These are phyloP conservation scores for Bombus pascuorum DNA, from an alignment of 1,140 invertebrate species.

Conservation along the genomic window DNA sequence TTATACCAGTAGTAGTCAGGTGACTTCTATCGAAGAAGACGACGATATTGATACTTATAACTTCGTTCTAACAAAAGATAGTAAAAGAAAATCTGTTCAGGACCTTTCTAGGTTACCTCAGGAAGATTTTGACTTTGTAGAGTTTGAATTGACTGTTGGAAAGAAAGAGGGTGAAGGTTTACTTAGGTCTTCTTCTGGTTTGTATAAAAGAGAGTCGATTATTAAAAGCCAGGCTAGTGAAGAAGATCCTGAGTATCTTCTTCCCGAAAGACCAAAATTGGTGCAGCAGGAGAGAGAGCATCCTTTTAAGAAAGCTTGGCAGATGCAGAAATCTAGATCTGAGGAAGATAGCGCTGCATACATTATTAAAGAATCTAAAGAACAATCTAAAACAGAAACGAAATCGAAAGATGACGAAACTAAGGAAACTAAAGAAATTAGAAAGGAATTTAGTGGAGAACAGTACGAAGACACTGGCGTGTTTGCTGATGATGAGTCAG, in stretches of 20 bases:
- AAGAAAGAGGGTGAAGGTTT: slow-evolving; percentile 58
- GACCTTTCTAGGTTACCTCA: slow-evolving; percentile 74
- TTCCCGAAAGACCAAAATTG: slow-evolving; percentile 79
- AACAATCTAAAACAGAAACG: slow-evolving; percentile 24
- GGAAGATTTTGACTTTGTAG: slow-evolving; percentile 56
- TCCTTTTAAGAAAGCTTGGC: slow-evolving; percentile 81
- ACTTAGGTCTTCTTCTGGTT: slow-evolving; percentile 67
- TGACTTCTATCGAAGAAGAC: slow-evolving; percentile 71
- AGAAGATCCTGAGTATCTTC: slow-evolving; percentile 79
- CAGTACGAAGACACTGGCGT: slow-evolving; percentile 49
- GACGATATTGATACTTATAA: slow-evolving; percentile 66
- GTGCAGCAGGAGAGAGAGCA: slow-evolving; percentile 80
- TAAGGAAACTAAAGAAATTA: neutral
- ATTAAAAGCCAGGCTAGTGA: slow-evolving; percentile 81
- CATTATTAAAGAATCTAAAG: slow-evolving; percentile 68
- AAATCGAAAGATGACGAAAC: slow-evolving; percentile 45
- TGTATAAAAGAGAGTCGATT: slow-evolving; percentile 80
- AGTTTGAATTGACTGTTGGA: slow-evolving; percentile 57
- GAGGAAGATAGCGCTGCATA: slow-evolving; percentile 78
- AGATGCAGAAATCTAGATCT: slow-evolving; percentile 79
- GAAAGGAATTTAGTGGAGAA: slow-evolving; percentile 39
- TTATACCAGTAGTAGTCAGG: slow-evolving; percentile 65
- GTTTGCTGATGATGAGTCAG: slow-evolving; percentile 56
- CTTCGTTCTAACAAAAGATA: slow-evolving; percentile 72
- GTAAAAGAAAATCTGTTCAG: slow-evolving; percentile 74